Evolutionary conservation across 2,888 invertebrate genomes (phyloP), one percentile per base, ranked within the genome.

Genomic region (Stenotaenia linearis): DNA sequence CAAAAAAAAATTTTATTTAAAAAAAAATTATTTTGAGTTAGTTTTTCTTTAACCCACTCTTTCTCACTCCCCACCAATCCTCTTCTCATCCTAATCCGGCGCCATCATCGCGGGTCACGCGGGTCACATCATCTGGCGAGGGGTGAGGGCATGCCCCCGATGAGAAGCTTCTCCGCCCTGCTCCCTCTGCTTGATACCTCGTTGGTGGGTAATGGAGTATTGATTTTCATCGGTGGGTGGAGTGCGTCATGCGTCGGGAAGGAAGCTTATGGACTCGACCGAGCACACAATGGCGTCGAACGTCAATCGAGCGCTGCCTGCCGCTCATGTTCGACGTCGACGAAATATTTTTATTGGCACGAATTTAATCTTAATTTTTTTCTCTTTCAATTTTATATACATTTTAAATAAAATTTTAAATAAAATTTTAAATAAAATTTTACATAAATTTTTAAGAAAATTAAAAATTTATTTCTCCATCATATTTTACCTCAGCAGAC

Each of bases 131-230:
- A 69, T 69, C 69, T 28, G 69, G 69, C 69, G 69, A 69, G 69
- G 50, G 69, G 69, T 69, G 69, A 69, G 69, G 69, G 69, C 69
- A 69, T 69, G 69, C 69, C 69, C 69, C 69, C 69, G 69, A 69
- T 69, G 69, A 69, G 69, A 69, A 69, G 69, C 69, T 69, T 28
- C 28, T 28, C 28, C 69, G 69, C 69, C 69, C 69, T 69, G 69
- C 69, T 69, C 69, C 69, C 69, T 69, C 69, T 69, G 69, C 69
- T 69, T 69, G 69, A 69, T 69, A 69, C 69, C 69, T 69, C 69
- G 69, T 69, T 69, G 69, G 69, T 69, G 69, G 69, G 69, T 69
- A 69, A 69, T 69, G 69, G 69, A 69, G 69, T 69, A 69, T 69
- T 69, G 69, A 69, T 69, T 69, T 69, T 69, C 69, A 69, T 69